Evolutionary conservation across 2,888 invertebrate genomes (phyloP).

Genomic region (Oscheius myriophilus): DNA sequence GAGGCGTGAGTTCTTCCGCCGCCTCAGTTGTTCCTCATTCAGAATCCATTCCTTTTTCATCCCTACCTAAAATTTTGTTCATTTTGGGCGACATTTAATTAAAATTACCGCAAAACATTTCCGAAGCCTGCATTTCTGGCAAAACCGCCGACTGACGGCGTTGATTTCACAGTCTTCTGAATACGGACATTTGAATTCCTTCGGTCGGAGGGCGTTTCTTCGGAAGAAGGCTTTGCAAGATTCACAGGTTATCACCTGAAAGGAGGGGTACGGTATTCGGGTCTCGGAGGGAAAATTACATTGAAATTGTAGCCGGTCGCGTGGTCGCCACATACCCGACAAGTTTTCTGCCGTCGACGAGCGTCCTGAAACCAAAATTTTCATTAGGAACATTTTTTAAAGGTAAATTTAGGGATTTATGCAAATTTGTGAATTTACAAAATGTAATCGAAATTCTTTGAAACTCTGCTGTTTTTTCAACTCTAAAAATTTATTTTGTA

Average conservation of each 20-base stretch:
- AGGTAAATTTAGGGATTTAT: too few species aligned
- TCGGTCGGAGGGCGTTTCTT: constrained; percentile 88
- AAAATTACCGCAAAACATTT: constrained; percentile 81
- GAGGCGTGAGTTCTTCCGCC: constrained; percentile 68
- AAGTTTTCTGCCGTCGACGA: constrained; percentile 64
- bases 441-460: background rate
- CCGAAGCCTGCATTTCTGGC: constrained; percentile 91
- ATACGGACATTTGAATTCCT: constrained; percentile 73
- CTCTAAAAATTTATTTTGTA: background rate
- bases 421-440: too few species aligned
- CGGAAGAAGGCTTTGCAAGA: constrained; percentile 97
- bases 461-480: background rate
- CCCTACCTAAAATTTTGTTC: constrained; percentile 77
- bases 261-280: background rate
- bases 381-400: background rate
- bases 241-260: constrained; percentile 75
- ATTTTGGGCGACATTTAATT: background rate
- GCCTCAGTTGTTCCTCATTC: constrained; percentile 84
- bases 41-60: constrained; percentile 98
- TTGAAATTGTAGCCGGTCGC: constrained; percentile 70
- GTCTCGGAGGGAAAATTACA: constrained; percentile 12
- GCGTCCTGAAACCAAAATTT: constrained; percentile 20
- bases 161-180: constrained; percentile 68
- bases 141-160: constrained; percentile 78
- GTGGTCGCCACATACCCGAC: constrained; percentile 68